A percentile compares a stretch with the other conserved stretches of the same genome.
These are phyloP conservation scores for Oplegnathus fasciatus DNA, from an alignment of 2,113 vertebrate genomes.

Conservation along the genomic window DNA sequence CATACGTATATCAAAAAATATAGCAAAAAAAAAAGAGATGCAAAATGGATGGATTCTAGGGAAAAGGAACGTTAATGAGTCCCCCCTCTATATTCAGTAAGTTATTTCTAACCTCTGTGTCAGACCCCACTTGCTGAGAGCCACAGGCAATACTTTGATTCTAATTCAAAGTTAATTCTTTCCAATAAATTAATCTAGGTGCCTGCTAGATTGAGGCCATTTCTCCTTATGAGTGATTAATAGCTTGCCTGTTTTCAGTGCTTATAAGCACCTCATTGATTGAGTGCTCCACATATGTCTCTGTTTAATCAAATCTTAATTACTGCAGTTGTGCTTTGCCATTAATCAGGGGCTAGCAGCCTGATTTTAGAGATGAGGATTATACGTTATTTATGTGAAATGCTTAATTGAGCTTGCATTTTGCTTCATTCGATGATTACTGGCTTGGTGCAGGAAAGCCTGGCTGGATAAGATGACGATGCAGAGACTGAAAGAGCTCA, in stretches of 20 bases:
- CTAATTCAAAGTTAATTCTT: conserved; percentile 70
- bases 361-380: conserved; percentile 45
- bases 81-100: conserved; percentile 29
- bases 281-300: conserved; percentile 56
- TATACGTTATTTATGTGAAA: conserved; percentile 48
- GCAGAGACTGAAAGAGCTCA: conserved; percentile 73
- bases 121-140: conserved; percentile 56
- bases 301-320: conserved; percentile 73
- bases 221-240: conserved; percentile 65
- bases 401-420: conserved; percentile 38
- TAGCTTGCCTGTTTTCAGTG: conserved; percentile 44
- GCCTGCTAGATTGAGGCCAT: conserved; percentile 52
- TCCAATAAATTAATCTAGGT: conserved; percentile 64
- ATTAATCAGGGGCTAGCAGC: conserved; percentile 60
- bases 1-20: not conserved
- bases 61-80: conserved; percentile 44
- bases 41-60: conserved; percentile 1
- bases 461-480: conserved; percentile 80
- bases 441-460: conserved; percentile 70
- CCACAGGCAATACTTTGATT: conserved; percentile 66
- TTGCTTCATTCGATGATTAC: conserved; percentile 35
- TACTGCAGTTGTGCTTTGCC: conserved; percentile 54
- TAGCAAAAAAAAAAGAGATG: not conserved
- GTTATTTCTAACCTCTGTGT: conserved; percentile 62
- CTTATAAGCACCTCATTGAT: conserved; percentile 62